phyloP scores from a whole-genome alignment of 2,113 vertebrate species.

The Zosterops borbonicus region DNA sequence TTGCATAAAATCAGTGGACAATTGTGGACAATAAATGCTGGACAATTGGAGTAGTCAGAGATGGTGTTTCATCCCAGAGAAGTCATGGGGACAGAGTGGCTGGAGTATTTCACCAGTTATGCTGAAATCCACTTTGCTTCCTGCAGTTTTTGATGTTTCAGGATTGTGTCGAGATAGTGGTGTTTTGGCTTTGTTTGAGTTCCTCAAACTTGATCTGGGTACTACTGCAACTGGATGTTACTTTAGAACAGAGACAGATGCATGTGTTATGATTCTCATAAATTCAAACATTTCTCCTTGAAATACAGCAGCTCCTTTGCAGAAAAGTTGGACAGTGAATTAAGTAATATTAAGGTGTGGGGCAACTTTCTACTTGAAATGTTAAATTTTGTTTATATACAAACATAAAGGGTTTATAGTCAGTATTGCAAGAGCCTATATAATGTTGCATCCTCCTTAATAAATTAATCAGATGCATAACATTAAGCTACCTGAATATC shows the following conservation, averaged over 20 bases:
- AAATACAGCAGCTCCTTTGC: slow-evolving; percentile 27
- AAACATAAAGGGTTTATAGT: slow-evolving; percentile 51
- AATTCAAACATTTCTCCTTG: slow-evolving; percentile 35
- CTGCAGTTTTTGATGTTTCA: too few species aligned
- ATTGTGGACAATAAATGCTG: too few species aligned
- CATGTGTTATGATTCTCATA: neutral
- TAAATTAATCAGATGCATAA: neutral
- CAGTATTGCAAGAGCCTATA: neutral
- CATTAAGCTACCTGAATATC: neutral
- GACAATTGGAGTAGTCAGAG: neutral
- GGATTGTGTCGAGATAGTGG: too few species aligned
- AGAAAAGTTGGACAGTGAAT: slow-evolving; percentile 46
- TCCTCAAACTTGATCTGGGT: too few species aligned
- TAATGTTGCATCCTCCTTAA: neutral
- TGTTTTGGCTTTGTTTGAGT: too few species aligned
- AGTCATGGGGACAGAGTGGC: too few species aligned
- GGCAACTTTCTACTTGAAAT: slow-evolving; percentile 47
- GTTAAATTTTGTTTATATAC: slow-evolving; percentile 45
- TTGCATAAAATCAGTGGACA: neutral
- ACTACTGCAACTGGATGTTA: neutral
- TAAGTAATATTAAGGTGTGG: slow-evolving; percentile 52
- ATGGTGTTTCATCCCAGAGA: too few species aligned
- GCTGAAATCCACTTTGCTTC: too few species aligned
- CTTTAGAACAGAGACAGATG: slow-evolving; percentile 5
- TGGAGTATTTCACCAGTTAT: too few species aligned